Evolutionary conservation across 2,888 invertebrate genomes (phyloP).

Genomic region (Azorinus chamasolen): DNA sequence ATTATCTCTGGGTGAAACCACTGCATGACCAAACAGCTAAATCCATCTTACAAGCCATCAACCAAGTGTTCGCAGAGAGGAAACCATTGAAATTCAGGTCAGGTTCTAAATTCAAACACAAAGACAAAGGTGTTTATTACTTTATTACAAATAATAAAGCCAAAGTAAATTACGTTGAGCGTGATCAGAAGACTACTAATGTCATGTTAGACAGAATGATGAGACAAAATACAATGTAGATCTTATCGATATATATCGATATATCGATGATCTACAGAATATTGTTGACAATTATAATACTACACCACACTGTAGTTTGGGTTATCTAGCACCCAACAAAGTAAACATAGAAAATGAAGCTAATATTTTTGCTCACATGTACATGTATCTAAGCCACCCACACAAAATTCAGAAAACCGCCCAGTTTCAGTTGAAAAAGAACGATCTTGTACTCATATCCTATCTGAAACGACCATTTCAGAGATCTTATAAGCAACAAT

Average conservation of each 20-base stretch:
- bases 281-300: constrained; percentile 46
- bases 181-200: constrained; percentile 22
- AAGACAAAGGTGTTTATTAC: no score
- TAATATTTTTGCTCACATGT: constrained; percentile 52
- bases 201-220: constrained; percentile 26
- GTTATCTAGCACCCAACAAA: constrained; percentile 46
- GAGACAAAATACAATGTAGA: constrained; percentile 18
- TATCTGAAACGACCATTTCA: constrained; percentile 29
- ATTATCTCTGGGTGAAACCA: no score
- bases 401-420: neutral
- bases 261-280: constrained; percentile 46
- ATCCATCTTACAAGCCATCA: no score
- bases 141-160: no score
- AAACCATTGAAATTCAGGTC: no score
- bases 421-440: constrained; percentile 11
- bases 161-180: no score
- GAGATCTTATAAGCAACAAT: constrained; percentile 31
- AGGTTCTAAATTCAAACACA: no score
- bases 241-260: no score
- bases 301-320: constrained; percentile 47
- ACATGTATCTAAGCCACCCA: constrained; percentile 35
- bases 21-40: no score
- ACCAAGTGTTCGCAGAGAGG: no score
- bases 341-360: constrained; percentile 45
- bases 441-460: constrained; percentile 14